Percentiles rank a stretch among this genome's conserved stretches.
Evolutionary conservation across 92 coral and sea anemone species (phyloP).

Genomic region (Porites evermanni): DNA sequence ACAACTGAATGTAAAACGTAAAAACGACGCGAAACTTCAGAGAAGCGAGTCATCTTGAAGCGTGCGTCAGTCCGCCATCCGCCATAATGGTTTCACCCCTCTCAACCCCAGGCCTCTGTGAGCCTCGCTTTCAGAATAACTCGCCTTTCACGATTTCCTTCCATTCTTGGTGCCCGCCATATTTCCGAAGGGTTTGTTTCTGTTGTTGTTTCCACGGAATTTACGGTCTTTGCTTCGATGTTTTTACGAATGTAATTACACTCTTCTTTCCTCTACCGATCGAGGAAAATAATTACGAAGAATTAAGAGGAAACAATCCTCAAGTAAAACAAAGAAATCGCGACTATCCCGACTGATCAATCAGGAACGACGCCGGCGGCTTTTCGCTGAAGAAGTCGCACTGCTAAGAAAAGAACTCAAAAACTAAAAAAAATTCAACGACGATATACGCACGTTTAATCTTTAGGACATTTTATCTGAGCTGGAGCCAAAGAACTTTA

Average conservation of each 20-base stretch:
- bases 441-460: neutral
- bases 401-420: neutral
- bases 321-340: slow-evolving; percentile 21
- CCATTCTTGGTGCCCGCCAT: slow-evolving; percentile 83
- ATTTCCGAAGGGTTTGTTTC: slow-evolving; percentile 54
- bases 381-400: slow-evolving; percentile 6
- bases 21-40: slow-evolving; percentile 37
- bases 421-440: neutral
- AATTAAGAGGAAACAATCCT: neutral
- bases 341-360: neutral
- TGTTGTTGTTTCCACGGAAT: slow-evolving; percentile 66
- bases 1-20: slow-evolving; percentile 72
- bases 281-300: neutral
- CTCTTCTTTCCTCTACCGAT: neutral
- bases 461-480: slow-evolving; percentile 1
- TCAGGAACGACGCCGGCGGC: slow-evolving; percentile 34
- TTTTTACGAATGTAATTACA: neutral
- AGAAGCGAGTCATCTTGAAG: slow-evolving; percentile 31
- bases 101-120: slow-evolving; percentile 57
- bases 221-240: slow-evolving; percentile 18
- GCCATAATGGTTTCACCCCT: slow-evolving; percentile 17
- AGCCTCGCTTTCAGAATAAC: slow-evolving; percentile 79
- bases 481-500: slow-evolving; percentile 21
- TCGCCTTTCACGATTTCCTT: slow-evolving; percentile 55
- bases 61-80: slow-evolving; percentile 41